Percentiles rank a stretch among this genome's conserved stretches.
phyloP scores from a whole-genome alignment of 1,140 invertebrate species.

The Babylonia areolata region DNA sequence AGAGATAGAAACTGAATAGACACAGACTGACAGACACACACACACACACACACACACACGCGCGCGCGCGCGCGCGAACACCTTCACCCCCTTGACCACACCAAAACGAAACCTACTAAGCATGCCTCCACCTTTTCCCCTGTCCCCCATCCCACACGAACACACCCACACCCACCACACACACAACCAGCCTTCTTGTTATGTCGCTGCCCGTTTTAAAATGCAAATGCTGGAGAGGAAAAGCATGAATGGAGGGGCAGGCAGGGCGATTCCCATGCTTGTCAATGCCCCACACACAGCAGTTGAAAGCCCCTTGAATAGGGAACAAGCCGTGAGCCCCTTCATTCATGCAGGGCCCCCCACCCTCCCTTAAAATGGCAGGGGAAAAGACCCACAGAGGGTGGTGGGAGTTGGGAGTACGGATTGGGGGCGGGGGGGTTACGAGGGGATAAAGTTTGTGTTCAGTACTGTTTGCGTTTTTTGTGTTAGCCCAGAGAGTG shows the following conservation, averaged over 20 bases:
- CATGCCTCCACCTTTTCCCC: too few relatives aligned
- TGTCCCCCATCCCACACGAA: too few relatives aligned
- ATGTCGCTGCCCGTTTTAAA: not conserved
- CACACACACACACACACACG: too few relatives aligned
- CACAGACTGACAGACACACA: too few relatives aligned
- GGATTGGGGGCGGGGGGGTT: not conserved
- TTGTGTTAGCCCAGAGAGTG: too few relatives aligned
- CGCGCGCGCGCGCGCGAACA: too few relatives aligned
- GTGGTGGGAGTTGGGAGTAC: not conserved
- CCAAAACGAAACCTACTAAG: too few relatives aligned
- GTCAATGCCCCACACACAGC: conserved; percentile 8
- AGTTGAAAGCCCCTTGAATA: conserved; percentile 10
- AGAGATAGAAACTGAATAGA: not conserved
- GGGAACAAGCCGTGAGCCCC: not conserved
- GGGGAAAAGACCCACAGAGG: not conserved
- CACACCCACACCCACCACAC: too few relatives aligned
- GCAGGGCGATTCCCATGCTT: conserved; percentile 13
- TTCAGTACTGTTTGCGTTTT: too few relatives aligned
- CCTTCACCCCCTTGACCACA: too few relatives aligned
- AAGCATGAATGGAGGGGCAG: not conserved
- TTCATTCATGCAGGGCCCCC: not conserved
- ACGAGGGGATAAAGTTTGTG: too few relatives aligned
- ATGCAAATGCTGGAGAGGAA: conserved; percentile 3
- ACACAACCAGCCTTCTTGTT: too few relatives aligned
- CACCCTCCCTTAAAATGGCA: not conserved